Evolutionary conservation across 1,140 invertebrate genomes (phyloP).

Genomic region (Hycleus phaleratus): DNA sequence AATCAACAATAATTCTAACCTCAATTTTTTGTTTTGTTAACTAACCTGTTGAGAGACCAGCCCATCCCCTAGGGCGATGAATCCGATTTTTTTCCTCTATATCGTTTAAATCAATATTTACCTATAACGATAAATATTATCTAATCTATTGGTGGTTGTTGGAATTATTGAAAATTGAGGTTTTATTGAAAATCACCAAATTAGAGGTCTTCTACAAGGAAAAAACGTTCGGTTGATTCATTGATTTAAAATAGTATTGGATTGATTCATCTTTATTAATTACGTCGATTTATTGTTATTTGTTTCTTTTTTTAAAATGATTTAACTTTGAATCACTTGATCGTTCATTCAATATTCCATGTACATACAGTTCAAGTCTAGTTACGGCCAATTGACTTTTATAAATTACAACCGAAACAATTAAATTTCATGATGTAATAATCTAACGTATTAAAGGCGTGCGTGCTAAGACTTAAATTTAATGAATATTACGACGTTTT

Average conservation of each 20-base stretch:
- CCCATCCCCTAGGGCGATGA: neutral
- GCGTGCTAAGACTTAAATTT: too few species aligned
- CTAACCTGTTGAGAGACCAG: neutral
- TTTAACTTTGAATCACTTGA: neutral
- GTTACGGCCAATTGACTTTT: conserved; percentile 10
- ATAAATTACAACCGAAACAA: conserved; percentile 8
- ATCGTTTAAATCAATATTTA: neutral
- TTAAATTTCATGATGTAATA: conserved; percentile 12
- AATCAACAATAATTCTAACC: neutral
- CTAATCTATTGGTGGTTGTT: neutral
- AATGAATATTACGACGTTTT: too few species aligned
- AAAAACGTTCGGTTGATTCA: neutral
- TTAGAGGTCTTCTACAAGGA: neutral
- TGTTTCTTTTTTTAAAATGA: conserved; percentile 5
- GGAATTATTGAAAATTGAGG: neutral
- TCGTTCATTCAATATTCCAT: neutral
- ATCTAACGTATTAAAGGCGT: neutral
- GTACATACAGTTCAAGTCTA: too few species aligned
- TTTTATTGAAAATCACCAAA: too few species aligned
- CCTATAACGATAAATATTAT: neutral
- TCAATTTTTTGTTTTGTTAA: neutral
- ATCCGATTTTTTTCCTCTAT: conserved; percentile 1
- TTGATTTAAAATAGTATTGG: neutral
- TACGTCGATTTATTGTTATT: conserved; percentile 2
- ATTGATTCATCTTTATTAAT: neutral